These are phyloP conservation scores for Zaprionus obscuricornis DNA, from an alignment of 2,888 invertebrate genomes.

Conservation along the genomic window DNA sequence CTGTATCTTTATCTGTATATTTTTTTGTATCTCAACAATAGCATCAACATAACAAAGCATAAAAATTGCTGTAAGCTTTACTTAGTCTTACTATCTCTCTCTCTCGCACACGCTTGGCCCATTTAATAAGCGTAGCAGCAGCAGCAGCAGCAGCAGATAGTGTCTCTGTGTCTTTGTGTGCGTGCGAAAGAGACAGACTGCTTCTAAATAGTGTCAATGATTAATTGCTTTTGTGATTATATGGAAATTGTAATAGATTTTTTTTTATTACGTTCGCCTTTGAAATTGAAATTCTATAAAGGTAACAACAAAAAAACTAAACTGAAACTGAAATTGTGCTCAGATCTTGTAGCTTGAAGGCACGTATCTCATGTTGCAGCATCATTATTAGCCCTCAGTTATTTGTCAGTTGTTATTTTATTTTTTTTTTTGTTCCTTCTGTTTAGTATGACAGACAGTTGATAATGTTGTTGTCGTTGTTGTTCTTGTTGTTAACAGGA, in stretches of 20 bases:
- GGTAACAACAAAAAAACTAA: constrained; percentile 35
- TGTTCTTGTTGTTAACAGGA: constrained; percentile 35
- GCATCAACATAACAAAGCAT: constrained; percentile 75
- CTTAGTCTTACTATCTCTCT: too few species aligned
- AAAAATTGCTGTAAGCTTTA: constrained; percentile 66
- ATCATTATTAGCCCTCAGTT: constrained; percentile 69
- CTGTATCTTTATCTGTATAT: constrained; percentile 21
- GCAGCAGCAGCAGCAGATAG: not conserved
- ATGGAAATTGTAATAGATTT: constrained; percentile 74
- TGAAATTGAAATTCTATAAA: constrained; percentile 75
- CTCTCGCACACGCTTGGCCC: not conserved
- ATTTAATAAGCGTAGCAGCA: constrained; percentile 48
- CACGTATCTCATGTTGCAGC: constrained; percentile 61
- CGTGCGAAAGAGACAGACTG: constrained; percentile 30
- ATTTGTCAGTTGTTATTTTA: constrained; percentile 62
- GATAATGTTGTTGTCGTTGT: constrained; percentile 20
- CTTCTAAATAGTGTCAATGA: constrained; percentile 71
- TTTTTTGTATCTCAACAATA: constrained; percentile 51
- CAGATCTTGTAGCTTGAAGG: constrained; percentile 30
- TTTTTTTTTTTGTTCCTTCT: constrained; percentile 21
- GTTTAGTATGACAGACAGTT: not conserved
- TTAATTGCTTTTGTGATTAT: constrained; percentile 77
- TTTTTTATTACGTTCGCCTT: constrained; percentile 54
- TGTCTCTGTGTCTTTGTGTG: too few species aligned
- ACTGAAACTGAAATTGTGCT: constrained; percentile 29